Conservation (phyloP, 2,113 vertebrate species). For the Albula glossodonta region DNA sequence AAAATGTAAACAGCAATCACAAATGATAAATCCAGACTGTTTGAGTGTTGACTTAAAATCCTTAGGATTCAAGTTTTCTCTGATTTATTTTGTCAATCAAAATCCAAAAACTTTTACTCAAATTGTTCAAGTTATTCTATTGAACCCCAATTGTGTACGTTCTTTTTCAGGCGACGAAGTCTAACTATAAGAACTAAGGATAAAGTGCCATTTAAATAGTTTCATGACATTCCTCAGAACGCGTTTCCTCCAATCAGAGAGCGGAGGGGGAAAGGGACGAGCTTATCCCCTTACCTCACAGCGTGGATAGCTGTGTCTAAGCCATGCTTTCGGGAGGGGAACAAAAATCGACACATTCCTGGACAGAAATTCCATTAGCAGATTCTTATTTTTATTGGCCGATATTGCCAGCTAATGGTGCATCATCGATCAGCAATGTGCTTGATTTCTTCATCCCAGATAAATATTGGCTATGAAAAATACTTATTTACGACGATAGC, state of each 20-base stretch:
- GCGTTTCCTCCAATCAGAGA: conserved; percentile 74
- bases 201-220: conserved; percentile 75
- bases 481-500: not conserved
- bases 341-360: conserved; percentile 55
- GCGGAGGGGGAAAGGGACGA: conserved; percentile 57
- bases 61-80: conserved; percentile 33
- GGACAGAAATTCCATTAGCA: conserved; percentile 68
- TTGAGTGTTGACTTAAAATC: conserved; percentile 41
- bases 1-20: not conserved
- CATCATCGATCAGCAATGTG: conserved; percentile 33
- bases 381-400: conserved; percentile 66
- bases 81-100: conserved; percentile 28
- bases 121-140: conserved; percentile 25
- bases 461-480: not conserved
- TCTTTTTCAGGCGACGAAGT: conserved; percentile 44
- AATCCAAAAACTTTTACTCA: not conserved
- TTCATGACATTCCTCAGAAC: conserved; percentile 77
- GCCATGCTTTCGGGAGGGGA: conserved; percentile 49
- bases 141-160: conserved; percentile 25
- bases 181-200: conserved; percentile 46
- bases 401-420: conserved; percentile 58
- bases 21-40: conserved; percentile 38
- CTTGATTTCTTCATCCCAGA: conserved; percentile 4
- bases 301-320: conserved; percentile 64
- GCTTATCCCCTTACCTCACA: conserved; percentile 73